phyloP scores from a whole-genome alignment of 2,113 vertebrate genomes.

The Leucosticte australis region DNA sequence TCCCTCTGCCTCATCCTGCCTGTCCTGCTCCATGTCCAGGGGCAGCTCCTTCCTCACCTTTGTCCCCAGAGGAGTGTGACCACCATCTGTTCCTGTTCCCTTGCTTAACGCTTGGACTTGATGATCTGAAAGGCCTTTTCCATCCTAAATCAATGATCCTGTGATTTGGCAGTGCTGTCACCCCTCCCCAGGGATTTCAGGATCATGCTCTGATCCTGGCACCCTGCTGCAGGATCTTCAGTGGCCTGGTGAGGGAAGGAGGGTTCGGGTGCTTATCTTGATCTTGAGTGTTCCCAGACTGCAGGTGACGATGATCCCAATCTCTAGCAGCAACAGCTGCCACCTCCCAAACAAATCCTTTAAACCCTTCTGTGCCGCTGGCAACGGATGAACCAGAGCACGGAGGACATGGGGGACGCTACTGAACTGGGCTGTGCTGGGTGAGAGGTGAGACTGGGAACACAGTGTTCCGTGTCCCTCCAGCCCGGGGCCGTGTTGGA shows the following conservation, averaged over 20 bases:
- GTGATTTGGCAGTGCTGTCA: neutral
- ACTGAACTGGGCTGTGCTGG: neutral
- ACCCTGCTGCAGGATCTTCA: neutral
- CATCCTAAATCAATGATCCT: neutral
- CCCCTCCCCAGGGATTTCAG: neutral
- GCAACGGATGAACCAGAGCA: neutral
- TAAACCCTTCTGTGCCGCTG: neutral
- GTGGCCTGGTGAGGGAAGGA: neutral
- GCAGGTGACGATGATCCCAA: neutral
- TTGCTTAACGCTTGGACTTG: neutral
- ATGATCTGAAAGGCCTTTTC: neutral
- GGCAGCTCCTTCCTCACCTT: neutral
- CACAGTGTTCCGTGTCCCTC: neutral
- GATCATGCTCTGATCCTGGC: neutral
- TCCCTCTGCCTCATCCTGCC: neutral
- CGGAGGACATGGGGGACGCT: neutral
- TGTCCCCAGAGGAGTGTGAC: neutral
- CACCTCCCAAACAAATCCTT: neutral
- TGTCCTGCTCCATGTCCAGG: neutral
- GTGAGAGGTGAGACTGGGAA: neutral
- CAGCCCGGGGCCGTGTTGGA: fast-evolving
- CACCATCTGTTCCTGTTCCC: fast-evolving
- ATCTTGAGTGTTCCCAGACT: neutral
- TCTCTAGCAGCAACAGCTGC: neutral
- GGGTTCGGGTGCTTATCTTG: neutral